These are phyloP conservation scores for Caerostris darwini DNA, from an alignment of 1,140 invertebrate species.

Conservation along the genomic window DNA sequence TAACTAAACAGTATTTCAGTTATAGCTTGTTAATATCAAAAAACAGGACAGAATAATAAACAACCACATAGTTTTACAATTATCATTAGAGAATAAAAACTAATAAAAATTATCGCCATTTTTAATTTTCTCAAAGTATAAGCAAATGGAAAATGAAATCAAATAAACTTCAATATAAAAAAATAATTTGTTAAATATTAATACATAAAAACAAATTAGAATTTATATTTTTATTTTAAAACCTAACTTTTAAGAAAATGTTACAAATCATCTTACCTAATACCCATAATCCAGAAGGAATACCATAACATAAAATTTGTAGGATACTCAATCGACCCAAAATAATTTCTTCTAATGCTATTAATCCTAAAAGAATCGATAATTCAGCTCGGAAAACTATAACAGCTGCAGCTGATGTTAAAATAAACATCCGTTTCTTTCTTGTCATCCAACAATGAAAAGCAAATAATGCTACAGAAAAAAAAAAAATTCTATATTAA, in stretches of 20 bases:
- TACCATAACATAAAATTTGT: constrained; percentile 79
- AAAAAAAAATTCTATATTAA: constrained; percentile 65
- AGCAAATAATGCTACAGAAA: constrained; percentile 91
- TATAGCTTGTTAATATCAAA: too few relatives aligned
- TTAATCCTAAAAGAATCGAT: constrained; percentile 91
- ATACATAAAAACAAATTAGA: background rate
- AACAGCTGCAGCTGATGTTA: constrained; percentile 91
- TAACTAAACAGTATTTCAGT: too few relatives aligned
- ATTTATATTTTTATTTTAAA: background rate
- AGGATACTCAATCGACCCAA: constrained; percentile 82
- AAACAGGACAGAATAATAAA: too few relatives aligned
- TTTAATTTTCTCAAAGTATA: background rate
- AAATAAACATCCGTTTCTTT: constrained; percentile 89
- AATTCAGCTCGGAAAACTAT: constrained; percentile 96
- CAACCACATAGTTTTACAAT: too few relatives aligned
- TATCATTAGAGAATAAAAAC: background rate
- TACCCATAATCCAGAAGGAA: constrained; percentile 86
- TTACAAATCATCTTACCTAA: constrained; percentile 80
- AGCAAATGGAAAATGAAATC: background rate
- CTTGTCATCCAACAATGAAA: constrained; percentile 92
- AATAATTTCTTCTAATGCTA: constrained; percentile 90
- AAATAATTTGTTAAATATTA: background rate
- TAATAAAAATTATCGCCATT: background rate
- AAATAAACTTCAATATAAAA: too few relatives aligned
- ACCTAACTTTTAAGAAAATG: too few relatives aligned